Evolutionary conservation across 2,113 vertebrate genomes (phyloP).

Genomic region (Suricata suricatta): DNA sequence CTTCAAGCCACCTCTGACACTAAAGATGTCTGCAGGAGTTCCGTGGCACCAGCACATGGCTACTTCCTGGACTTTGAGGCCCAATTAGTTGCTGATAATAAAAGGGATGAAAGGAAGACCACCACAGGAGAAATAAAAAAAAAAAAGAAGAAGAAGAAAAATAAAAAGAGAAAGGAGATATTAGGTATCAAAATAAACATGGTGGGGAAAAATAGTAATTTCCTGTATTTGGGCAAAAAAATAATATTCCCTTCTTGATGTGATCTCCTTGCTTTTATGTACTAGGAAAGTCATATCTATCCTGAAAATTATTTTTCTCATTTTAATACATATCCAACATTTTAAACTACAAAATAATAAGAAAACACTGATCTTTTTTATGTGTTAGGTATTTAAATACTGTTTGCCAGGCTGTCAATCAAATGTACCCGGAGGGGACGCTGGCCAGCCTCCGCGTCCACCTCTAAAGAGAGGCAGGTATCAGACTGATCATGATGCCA

Average conservation of each 20-base stretch:
- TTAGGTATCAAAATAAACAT: constrained; percentile 75
- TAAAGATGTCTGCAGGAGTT: not conserved
- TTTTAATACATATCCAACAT: constrained; percentile 79
- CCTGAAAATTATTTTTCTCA: constrained; percentile 78
- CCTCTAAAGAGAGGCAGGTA: not conserved
- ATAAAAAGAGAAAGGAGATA: constrained; percentile 15
- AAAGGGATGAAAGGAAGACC: not conserved
- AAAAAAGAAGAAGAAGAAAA: not conserved
- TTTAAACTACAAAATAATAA: constrained; percentile 80
- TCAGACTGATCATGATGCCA: not conserved
- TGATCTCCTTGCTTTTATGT: constrained; percentile 79
- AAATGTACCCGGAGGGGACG: constrained; percentile 56
- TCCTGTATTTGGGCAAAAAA: constrained; percentile 77
- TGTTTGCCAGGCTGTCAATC: constrained; percentile 75
- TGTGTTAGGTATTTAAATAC: constrained; percentile 63
- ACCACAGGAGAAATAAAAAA: not conserved
- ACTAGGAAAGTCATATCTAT: constrained; percentile 72
- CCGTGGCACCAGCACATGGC: not conserved
- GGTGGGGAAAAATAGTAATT: constrained; percentile 72
- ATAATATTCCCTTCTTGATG: constrained; percentile 75
- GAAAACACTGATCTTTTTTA: constrained; percentile 72
- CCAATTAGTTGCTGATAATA: constrained; percentile 55
- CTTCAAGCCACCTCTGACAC: constrained; percentile 22
- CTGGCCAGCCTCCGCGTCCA: constrained; percentile 28
- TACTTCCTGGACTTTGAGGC: constrained; percentile 14